Conservation (phyloP, 2,113 vertebrate genomes). For the Gymnarchus niloticus region DNA sequence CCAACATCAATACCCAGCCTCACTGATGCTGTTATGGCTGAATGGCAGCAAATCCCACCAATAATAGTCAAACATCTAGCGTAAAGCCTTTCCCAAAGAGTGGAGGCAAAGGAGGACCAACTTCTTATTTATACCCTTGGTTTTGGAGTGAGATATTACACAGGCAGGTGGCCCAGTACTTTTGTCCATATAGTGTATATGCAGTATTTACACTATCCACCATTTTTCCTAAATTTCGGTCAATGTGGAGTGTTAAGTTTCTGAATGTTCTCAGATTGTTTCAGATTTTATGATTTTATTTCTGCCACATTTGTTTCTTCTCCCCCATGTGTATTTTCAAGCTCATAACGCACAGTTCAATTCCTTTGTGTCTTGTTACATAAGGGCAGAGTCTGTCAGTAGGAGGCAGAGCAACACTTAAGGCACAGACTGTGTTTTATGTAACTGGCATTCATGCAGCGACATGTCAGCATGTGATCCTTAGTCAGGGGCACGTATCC, state of each 20-base stretch:
- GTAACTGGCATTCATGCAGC: slow-evolving; percentile 5
- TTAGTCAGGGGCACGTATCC: background rate
- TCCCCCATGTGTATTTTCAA: background rate
- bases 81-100: no score
- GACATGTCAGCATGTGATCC: background rate
- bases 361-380: slow-evolving; percentile 6
- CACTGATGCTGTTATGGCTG: no score
- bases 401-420: background rate
- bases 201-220: background rate
- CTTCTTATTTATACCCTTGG: no score
- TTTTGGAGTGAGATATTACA: no score
- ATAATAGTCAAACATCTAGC: no score
- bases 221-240: background rate
- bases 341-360: background rate
- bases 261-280: background rate
- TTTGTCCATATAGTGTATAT: no score
- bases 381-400: background rate
- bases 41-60: no score
- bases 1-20: no score
- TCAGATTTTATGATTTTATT: background rate
- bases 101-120: no score
- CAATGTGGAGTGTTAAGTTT: background rate
- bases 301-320: background rate
- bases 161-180: no score
- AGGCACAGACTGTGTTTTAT: background rate